Base-by-base conservation (phyloP, 2,888 invertebrate genomes). In the Heliothis peltigera region DNA sequence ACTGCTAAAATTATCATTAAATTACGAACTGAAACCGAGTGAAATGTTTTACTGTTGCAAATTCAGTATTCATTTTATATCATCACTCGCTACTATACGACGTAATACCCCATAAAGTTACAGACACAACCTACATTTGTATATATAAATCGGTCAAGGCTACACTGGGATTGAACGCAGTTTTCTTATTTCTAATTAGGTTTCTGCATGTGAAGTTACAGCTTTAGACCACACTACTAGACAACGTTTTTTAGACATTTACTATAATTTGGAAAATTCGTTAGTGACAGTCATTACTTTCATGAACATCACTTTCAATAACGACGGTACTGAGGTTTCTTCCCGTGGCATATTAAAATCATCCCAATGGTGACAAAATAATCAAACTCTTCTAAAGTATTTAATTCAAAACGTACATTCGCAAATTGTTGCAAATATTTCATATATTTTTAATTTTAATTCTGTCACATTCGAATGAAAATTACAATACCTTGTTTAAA, bases 71-170 rank as follows among this genome's bases (percentile, higher is more conserved):
- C 43, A 48, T 42, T 42, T 25, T 42, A 35, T 32, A 19, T 44
- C 47, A 67, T 52, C 17, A 25, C 19, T 52, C 17, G 0, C 28
- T 5, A 28, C 39, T 39, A 25, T 17, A n/a, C 22, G n/a, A 17
- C 17, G 19, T 39, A n/a, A 49, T 35, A 1, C 44, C 54, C 53
- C 18, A 6, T 47, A 22, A 17, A 22, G 8, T 46, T 17, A 46
- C 53, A 48, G 49, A 46, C 69, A 57, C 49, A 62, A 43, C 42
- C 39, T 5, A 51, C 28, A 10, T n/a, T n/a, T n/a, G n/a, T 46
- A 35, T 73, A 17, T 12, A 39, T 39, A 75, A 61, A 44, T 62
- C 69, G 71, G 75, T 53, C 75, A 71, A 75, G 70, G 70, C 21
- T 43, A 51, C 17, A 17, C 4, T 35, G 35, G 25, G 6, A 25